These are phyloP conservation scores for Ceratina calcarata DNA, from an alignment of 1,140 invertebrate genomes.

Conservation along the genomic window DNA sequence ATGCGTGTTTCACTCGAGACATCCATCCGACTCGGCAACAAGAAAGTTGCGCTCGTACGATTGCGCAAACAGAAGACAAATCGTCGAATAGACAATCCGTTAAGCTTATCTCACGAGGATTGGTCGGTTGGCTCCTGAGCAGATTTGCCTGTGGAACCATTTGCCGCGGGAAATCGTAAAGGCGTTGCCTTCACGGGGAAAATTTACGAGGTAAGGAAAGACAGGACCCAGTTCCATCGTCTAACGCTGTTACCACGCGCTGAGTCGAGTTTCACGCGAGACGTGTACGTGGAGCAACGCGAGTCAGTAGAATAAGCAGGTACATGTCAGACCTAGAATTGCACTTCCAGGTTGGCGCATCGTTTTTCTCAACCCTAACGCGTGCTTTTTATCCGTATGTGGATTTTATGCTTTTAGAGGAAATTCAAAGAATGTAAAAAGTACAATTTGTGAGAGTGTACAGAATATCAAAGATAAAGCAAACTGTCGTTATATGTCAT, in stretches of 20 bases:
- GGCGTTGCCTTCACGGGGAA: background rate
- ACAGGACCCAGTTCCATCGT: background rate
- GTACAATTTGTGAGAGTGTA: too few relatives aligned
- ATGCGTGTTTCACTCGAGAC: background rate
- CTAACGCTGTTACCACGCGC: background rate
- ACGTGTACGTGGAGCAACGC: background rate
- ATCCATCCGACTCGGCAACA: too few relatives aligned
- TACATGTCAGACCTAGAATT: background rate
- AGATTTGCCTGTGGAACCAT: background rate
- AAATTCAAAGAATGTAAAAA: too few relatives aligned
- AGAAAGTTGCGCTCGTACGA: background rate
- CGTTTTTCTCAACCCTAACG: too few relatives aligned
- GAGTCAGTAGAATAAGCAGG: background rate
- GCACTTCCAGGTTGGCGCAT: too few relatives aligned
- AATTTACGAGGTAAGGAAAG: constrained; percentile 24
- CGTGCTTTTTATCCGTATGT: too few relatives aligned
- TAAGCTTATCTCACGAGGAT: constrained; percentile 8
- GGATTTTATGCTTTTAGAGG: too few relatives aligned
- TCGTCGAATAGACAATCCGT: constrained; percentile 9
- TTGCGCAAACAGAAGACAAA: background rate
- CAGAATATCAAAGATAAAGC: too few relatives aligned
- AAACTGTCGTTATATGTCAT: too few relatives aligned
- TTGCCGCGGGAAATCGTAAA: background rate
- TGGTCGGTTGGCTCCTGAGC: background rate
- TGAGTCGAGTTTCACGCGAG: background rate